Evolutionary conservation across 2,113 vertebrate species (phyloP).

Genomic region (Forbesichthys agassizii): DNA sequence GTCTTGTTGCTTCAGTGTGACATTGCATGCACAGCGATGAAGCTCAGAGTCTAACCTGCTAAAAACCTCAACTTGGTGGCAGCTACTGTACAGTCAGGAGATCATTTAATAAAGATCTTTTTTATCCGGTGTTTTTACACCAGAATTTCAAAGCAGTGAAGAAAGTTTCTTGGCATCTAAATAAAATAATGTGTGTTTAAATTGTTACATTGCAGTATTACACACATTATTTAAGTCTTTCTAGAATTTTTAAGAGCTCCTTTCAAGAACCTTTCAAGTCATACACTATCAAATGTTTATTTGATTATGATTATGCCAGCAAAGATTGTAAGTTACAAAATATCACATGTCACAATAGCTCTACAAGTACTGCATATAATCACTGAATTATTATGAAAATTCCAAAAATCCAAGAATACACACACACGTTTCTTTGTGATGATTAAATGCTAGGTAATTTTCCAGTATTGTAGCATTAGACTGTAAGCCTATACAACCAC

Average conservation of each 20-base stretch:
- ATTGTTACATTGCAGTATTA: conserved; percentile 46
- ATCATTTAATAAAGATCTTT: conserved; percentile 70
- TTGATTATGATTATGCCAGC: not conserved
- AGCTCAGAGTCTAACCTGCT: conserved; percentile 25
- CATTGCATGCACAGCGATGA: conserved; percentile 15
- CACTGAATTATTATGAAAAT: too few species aligned
- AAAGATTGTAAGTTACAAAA: conserved; percentile 17
- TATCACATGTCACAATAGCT: too few species aligned
- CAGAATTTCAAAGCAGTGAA: conserved; percentile 40
- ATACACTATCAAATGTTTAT: conserved; percentile 24
- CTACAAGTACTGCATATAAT: too few species aligned
- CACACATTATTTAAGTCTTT: conserved; percentile 5
- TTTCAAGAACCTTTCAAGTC: conserved; percentile 36
- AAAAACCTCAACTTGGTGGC: conserved; percentile 38
- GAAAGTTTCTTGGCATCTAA: conserved; percentile 4
- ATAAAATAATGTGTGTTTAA: conserved; percentile 12
- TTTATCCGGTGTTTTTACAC: conserved; percentile 29
- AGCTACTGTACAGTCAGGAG: conserved; percentile 51
- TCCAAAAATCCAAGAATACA: too few species aligned
- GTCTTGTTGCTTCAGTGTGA: conserved; percentile 34
- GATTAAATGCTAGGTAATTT: too few species aligned
- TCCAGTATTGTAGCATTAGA: too few species aligned
- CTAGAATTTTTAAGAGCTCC: conserved; percentile 37
- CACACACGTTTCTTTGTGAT: too few species aligned
- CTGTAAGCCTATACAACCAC: too few species aligned